Evolutionary conservation across 2,797 vertebrate species (phyloP).

Genomic region (Linurgus olivaceus): DNA sequence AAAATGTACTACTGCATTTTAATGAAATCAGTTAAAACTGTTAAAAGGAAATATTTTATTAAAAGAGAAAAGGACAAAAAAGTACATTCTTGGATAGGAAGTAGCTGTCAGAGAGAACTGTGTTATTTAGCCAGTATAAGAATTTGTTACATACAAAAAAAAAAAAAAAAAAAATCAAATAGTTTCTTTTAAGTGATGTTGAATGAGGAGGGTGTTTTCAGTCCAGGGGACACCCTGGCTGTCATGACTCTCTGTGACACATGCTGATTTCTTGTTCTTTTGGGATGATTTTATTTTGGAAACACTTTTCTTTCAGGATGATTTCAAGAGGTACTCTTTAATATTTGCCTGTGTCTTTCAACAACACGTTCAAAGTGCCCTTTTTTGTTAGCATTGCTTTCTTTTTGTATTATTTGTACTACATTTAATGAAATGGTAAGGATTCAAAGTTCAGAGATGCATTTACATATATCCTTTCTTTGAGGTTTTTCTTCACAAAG

Average conservation of each 20-base stretch:
- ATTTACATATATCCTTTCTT: background rate
- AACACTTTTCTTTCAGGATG: background rate
- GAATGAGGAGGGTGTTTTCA: background rate
- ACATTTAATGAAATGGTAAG: background rate
- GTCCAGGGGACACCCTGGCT: background rate
- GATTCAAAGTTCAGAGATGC: background rate
- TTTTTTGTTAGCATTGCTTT: background rate
- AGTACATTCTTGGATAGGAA: background rate
- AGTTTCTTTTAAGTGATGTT: background rate
- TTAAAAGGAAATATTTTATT: slow-evolving; percentile 11
- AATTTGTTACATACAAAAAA: background rate
- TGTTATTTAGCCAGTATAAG: background rate
- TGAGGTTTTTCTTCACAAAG: background rate
- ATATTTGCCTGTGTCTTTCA: background rate
- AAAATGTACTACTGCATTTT: background rate
- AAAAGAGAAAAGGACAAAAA: background rate
- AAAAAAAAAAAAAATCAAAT: background rate
- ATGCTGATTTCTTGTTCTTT: background rate
- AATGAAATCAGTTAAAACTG: slow-evolving; percentile 31
- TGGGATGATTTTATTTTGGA: background rate
- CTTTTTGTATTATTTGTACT: background rate
- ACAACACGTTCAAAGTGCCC: background rate
- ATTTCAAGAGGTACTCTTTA: background rate
- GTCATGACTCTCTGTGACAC: accelerated
- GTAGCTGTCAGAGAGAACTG: background rate